Evolutionary conservation across 2,113 vertebrate species (phyloP).

Genomic region (Callopanchax toddi): DNA sequence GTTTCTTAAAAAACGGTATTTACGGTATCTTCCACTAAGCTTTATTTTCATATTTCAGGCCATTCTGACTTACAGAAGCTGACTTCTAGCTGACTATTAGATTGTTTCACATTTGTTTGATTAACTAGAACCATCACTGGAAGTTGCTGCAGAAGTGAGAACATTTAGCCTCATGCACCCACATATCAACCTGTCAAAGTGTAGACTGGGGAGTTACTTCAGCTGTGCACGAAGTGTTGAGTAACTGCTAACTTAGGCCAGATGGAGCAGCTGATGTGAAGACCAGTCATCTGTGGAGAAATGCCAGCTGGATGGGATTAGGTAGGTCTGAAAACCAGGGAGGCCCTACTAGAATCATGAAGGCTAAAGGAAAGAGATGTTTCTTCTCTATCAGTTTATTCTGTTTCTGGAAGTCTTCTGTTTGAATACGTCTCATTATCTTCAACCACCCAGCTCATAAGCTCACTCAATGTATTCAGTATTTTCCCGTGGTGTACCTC

Average conservation of each 20-base stretch:
- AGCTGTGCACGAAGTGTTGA: slow-evolving; percentile 56
- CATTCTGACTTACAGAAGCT: too few species aligned
- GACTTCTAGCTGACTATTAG: neutral
- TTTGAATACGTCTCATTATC: too few species aligned
- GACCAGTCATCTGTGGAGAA: slow-evolving; percentile 50
- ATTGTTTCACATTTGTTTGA: slow-evolving; percentile 2
- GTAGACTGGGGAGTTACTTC: slow-evolving; percentile 46
- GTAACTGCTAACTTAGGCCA: slow-evolving; percentile 64
- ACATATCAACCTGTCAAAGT: slow-evolving; percentile 21
- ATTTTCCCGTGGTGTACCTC: too few species aligned
- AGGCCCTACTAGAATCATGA: neutral
- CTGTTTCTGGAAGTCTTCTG: too few species aligned
- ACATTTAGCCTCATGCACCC: too few species aligned
- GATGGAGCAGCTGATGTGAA: slow-evolving; percentile 51
- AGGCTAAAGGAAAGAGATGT: too few species aligned
- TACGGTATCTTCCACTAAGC: too few species aligned
- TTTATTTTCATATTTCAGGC: too few species aligned
- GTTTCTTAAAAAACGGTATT: too few species aligned
- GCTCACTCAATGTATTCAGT: too few species aligned
- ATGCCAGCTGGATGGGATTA: slow-evolving; percentile 56
- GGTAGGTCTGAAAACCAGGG: slow-evolving; percentile 15
- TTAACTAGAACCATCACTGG: slow-evolving; percentile 6
- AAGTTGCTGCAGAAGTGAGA: slow-evolving; percentile 25
- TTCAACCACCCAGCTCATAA: too few species aligned
- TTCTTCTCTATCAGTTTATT: too few species aligned